Percentiles rank a stretch among this genome's conserved stretches.
Conservation (phyloP, 2,888 invertebrate species). For the Drosophila affinis region DNA sequence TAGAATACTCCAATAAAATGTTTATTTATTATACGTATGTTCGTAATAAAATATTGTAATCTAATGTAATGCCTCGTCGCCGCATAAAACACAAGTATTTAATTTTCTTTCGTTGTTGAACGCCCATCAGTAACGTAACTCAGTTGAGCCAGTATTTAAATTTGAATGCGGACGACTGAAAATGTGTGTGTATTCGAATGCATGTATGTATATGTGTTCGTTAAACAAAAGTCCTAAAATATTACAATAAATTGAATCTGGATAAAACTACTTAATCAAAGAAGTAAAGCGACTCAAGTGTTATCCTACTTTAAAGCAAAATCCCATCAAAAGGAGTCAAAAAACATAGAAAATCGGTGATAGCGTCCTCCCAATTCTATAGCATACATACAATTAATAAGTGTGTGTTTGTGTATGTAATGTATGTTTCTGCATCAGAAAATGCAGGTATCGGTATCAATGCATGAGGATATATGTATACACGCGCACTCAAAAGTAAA, state of each 20-base stretch:
- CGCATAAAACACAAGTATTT: background rate
- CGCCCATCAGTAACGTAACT: background rate
- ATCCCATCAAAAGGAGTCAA: background rate
- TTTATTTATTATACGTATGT: too few species aligned
- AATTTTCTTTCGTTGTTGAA: background rate
- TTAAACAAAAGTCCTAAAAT: slow-evolving; percentile 8
- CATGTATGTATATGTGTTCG: slow-evolving; percentile 16
- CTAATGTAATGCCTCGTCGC: background rate
- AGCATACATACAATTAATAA: background rate
- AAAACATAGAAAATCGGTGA: background rate
- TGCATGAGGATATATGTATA: background rate
- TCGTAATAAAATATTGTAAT: background rate
- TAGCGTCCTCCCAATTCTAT: background rate
- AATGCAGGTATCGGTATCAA: slow-evolving; percentile 3
- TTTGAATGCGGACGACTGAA: slow-evolving; percentile 1
- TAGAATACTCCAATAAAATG: too few species aligned
- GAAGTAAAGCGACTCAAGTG: background rate
- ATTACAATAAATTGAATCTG: slow-evolving; percentile 4
- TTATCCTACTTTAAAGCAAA: background rate
- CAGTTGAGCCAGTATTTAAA: background rate
- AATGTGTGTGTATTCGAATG: slow-evolving; percentile 19
- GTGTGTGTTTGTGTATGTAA: slow-evolving; percentile 16
- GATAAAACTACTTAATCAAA: background rate
- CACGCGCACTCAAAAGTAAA: slow-evolving; percentile 1
- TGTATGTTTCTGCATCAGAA: slow-evolving; percentile 12